Conservation (phyloP, 1,140 invertebrate genomes). For the Drosophila sturtevanti region DNA sequence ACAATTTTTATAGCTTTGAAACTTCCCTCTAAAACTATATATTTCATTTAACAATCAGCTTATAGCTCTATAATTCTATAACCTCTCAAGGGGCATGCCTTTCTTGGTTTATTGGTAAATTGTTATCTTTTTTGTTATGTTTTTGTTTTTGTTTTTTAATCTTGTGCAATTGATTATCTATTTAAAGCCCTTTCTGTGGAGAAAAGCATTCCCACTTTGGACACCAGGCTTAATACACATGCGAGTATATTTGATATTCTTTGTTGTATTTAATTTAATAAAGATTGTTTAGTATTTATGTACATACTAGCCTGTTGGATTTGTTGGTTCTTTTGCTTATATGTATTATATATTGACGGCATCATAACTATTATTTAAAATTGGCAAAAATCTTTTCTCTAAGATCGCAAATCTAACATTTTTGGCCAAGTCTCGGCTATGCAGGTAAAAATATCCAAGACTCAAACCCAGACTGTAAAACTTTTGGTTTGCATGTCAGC, state of each 20-base stretch:
- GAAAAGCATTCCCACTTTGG: constrained; percentile 48
- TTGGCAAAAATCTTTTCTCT: too few species aligned
- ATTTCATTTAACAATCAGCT: constrained; percentile 6
- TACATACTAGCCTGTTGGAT: constrained; percentile 22
- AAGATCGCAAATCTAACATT: too few species aligned
- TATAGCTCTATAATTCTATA: not conserved
- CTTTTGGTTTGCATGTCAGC: not conserved
- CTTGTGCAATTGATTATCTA: constrained; percentile 26
- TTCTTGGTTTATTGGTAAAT: not conserved
- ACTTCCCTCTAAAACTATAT: not conserved
- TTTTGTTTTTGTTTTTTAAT: constrained; percentile 46
- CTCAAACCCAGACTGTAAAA: not conserved
- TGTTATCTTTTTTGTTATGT: constrained; percentile 23
- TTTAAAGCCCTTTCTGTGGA: constrained; percentile 41
- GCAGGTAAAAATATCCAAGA: not conserved
- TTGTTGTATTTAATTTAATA: constrained; percentile 56
- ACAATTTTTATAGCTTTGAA: constrained; percentile 33
- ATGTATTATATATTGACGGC: too few species aligned
- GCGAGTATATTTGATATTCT: constrained; percentile 54
- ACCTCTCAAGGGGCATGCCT: constrained; percentile 9
- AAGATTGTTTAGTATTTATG: constrained; percentile 48
- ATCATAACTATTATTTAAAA: too few species aligned
- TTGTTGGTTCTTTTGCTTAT: too few species aligned
- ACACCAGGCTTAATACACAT: constrained; percentile 12
- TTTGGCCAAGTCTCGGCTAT: too few species aligned